Evolutionary conservation across 2,888 invertebrate species (phyloP).

Genomic region (Itoplectis maculator): DNA sequence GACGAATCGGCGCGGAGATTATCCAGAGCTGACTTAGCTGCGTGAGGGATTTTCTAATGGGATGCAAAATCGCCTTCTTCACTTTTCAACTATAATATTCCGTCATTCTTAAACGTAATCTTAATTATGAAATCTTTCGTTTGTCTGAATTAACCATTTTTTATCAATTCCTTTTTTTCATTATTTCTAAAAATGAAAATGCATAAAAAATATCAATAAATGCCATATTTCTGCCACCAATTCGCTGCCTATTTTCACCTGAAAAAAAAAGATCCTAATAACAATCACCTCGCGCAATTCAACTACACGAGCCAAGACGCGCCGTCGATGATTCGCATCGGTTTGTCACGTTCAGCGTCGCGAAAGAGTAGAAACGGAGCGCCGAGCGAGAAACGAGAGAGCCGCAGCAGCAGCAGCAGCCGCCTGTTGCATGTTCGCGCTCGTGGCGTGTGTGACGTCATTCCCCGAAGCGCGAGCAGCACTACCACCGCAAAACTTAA

Average conservation of each 20-base stretch:
- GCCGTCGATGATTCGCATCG: conserved; percentile 21
- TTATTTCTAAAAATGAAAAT: too few relatives aligned
- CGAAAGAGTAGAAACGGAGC: conserved; percentile 20
- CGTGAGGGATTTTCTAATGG: background rate
- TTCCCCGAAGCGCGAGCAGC: conserved; percentile 67
- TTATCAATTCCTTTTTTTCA: too few relatives aligned
- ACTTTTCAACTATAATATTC: too few relatives aligned
- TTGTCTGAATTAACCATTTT: too few relatives aligned
- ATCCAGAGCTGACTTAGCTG: background rate
- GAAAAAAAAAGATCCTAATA: background rate
- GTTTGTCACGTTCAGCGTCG: conserved; percentile 38
- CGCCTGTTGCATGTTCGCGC: conserved; percentile 83
- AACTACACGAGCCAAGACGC: background rate
- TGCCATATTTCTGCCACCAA: too few relatives aligned
- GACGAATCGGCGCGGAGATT: background rate
- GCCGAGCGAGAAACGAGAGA: conserved; percentile 34
- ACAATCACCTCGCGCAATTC: background rate
- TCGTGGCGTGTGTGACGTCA: conserved; percentile 78
- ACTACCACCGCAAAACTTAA: conserved; percentile 65
- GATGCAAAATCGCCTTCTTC: too few relatives aligned
- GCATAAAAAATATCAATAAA: too few relatives aligned
- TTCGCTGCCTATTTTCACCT: too few relatives aligned
- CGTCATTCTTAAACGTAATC: too few relatives aligned
- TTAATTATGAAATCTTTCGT: too few relatives aligned
- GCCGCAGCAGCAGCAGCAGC: conserved; percentile 70